Base-by-base conservation (phyloP, 2,888 invertebrate genomes). In the Allacma fusca region DNA sequence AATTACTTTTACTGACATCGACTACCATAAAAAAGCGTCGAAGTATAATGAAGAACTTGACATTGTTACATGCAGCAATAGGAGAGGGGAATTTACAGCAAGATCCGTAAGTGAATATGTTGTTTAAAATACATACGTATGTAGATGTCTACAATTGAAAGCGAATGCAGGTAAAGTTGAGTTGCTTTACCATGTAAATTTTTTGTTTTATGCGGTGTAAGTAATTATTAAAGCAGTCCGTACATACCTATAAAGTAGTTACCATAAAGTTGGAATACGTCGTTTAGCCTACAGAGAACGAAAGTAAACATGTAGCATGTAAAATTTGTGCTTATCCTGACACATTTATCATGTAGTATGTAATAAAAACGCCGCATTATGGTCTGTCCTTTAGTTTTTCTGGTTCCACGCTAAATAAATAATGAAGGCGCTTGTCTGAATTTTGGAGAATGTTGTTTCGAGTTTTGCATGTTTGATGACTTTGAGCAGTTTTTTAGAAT, bases 61-160 rank as follows among this genome's bases (percentile, higher is more conserved):
- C 50, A 50, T 50, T 50, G n/a, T 50, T 50, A 21, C 69, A 69
- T 69, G 69, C 69, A 69, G 69, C 69, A 69, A 1, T 69, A 69
- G 29, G 29, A 69, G 69, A 43, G 69, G 21, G 69, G 43, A 69
- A 50, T 21, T n/a, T 28, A n/a, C 69, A 23, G 29, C 21, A 43
- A 43, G 21, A 69, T 40, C 40, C 40, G 69, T 69, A 69, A 69
- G 69, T 69, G 40, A 69, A 67, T 29, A 7, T 28, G 50, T 50
- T 50, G n/a, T 12, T 50, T 50, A 13, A n/a, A n/a, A n/a, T 50
- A 12, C 34, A 34, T 34, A 34, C 34, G n/a, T n/a, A n/a, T n/a
- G n/a, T 34, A 34, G 34, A 9, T 34, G 9, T 34, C 34, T 9
- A 9, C 34, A 9, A 9, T 34, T 34, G 34, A 34, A 34, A 34